A percentile compares a stretch with the other conserved stretches of the same genome.
Conservation (phyloP, 1,140 invertebrate genomes). For the Polypedilum pembai region DNA sequence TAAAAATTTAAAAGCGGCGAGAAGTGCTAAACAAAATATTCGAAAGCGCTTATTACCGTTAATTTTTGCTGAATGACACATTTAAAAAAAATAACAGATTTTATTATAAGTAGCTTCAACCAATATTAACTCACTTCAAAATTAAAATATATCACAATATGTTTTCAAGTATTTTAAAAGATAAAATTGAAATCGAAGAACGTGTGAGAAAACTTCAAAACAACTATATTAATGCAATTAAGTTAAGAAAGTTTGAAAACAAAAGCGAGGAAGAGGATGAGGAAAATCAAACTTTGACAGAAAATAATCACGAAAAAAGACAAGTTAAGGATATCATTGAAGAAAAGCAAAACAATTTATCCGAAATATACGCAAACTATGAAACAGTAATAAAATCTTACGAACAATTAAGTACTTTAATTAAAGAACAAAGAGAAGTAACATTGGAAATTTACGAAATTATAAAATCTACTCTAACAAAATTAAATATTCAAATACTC, state of each 20-base stretch:
- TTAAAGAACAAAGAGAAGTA: background rate
- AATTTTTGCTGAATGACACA: too few species aligned
- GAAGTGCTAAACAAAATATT: too few species aligned
- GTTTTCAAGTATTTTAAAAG: background rate
- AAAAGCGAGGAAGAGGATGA: background rate
- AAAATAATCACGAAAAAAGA: background rate
- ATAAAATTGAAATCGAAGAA: background rate
- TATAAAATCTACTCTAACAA: background rate
- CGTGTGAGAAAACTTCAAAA: background rate
- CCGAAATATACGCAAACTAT: background rate
- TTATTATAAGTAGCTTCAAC: too few species aligned
- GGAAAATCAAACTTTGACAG: background rate
- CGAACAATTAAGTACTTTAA: background rate
- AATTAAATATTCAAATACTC: background rate
- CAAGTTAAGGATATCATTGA: background rate
- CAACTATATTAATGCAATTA: background rate
- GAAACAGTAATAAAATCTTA: too few species aligned
- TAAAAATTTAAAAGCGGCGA: too few species aligned
- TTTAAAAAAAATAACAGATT: background rate
- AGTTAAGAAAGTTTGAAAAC: background rate
- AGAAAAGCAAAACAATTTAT: background rate
- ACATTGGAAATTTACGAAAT: background rate
- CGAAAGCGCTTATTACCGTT: too few species aligned
- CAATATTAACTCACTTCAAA: too few species aligned
- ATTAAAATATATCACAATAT: background rate